A percentile compares a stretch with the other conserved stretches of the same genome.
These are phyloP conservation scores for Achlya flavicornis DNA, from an alignment of 2,888 invertebrate genomes.

Conservation along the genomic window DNA sequence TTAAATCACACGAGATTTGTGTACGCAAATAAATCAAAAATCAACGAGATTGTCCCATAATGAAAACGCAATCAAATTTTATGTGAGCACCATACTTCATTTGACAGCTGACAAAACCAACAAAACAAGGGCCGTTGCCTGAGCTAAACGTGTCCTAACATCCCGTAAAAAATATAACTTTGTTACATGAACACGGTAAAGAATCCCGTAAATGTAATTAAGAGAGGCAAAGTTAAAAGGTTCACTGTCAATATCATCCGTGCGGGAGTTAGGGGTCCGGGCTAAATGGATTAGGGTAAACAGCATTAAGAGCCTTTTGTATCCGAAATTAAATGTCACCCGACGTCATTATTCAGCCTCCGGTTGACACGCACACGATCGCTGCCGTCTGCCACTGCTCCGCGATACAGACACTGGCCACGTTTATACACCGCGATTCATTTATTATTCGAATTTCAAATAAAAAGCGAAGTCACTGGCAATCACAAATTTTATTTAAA, in stretches of 20 bases:
- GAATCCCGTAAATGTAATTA: conserved; percentile 58
- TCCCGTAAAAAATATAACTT: not conserved
- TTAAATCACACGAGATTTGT: not conserved
- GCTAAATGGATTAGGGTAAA: conserved; percentile 78
- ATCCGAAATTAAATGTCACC: conserved; percentile 82
- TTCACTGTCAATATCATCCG: conserved; percentile 60
- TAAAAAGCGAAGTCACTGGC: not conserved
- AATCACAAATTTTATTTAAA: conserved; percentile 9
- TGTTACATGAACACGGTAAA: conserved; percentile 15
- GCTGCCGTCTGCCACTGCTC: conserved; percentile 52
- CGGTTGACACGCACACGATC: conserved; percentile 71
- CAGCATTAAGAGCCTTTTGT: conserved; percentile 81
- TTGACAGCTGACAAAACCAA: conserved; percentile 2
- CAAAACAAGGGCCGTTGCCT: not conserved
- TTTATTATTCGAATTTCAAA: conserved; percentile 12
- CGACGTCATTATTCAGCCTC: conserved; percentile 78
- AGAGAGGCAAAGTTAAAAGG: conserved; percentile 57
- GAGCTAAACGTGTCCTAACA: not conserved
- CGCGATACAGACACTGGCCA: conserved; percentile 33
- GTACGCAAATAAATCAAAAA: conserved; percentile 1
- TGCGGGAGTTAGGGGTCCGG: conserved; percentile 31
- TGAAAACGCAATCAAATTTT: conserved; percentile 11
- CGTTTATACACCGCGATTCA: conserved; percentile 11
- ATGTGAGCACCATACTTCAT: conserved; percentile 9
- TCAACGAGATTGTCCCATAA: conserved; percentile 8